Evolutionary conservation across 2,888 invertebrate genomes (phyloP).

Genomic region (Fragum fragum): DNA sequence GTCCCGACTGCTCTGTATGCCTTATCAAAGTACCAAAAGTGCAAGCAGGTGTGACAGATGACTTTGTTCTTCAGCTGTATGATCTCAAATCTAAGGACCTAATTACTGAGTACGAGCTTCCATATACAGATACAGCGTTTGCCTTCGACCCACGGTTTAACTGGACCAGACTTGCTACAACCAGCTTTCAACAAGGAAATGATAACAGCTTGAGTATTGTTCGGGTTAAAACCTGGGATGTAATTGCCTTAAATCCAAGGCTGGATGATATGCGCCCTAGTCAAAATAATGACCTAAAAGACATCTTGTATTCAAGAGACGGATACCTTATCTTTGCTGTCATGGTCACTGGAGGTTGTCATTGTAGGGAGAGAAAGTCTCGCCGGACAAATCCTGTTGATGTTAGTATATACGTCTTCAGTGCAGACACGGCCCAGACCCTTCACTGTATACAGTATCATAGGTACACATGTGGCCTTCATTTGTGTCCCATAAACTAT

Average conservation of each 20-base stretch:
- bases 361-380: constrained; percentile 83
- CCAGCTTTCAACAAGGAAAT: constrained; percentile 82
- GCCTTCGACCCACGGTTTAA: constrained; percentile 85
- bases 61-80: constrained; percentile 83
- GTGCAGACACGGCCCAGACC: constrained; percentile 83
- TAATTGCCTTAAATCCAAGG: constrained; percentile 79
- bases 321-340: constrained; percentile 85
- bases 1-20: constrained; percentile 84
- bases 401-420: constrained; percentile 84
- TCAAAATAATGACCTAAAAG: constrained; percentile 81
- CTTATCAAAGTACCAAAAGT: constrained; percentile 83
- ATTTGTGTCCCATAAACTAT: constrained; percentile 85
- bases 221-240: constrained; percentile 78
- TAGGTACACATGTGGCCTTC: constrained; percentile 84
- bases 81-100: constrained; percentile 80
- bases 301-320: constrained; percentile 83
- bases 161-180: constrained; percentile 83
- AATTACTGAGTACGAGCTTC: constrained; percentile 78
- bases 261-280: constrained; percentile 80
- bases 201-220: constrained; percentile 85
- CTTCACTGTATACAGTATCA: constrained; percentile 86
- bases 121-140: constrained; percentile 82
- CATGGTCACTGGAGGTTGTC: constrained; percentile 82
- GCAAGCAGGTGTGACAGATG: constrained; percentile 70
- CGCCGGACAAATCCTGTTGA: constrained; percentile 83